A percentile compares a stretch with the other conserved stretches of the same genome.
These are phyloP conservation scores for Fragum whitleyi DNA, from an alignment of 2,888 invertebrate genomes.

Conservation along the genomic window DNA sequence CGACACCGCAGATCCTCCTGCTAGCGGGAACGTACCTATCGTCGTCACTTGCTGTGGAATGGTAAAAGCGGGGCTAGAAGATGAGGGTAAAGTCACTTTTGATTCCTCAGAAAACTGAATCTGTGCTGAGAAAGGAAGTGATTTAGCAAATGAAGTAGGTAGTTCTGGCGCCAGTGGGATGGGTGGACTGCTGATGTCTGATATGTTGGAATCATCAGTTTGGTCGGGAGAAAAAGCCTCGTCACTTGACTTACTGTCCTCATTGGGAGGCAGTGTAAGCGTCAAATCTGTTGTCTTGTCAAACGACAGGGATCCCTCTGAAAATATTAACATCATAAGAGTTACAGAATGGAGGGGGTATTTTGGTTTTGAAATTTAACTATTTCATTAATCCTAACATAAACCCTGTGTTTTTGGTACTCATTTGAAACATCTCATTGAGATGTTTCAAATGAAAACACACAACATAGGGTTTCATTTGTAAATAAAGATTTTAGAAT, in stretches of 20 bases:
- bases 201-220: constrained; percentile 78
- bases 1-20: constrained; percentile 38
- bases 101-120: constrained; percentile 59
- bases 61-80: constrained; percentile 67
- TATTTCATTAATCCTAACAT: not conserved
- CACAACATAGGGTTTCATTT: no score
- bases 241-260: constrained; percentile 89
- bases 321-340: constrained; percentile 66
- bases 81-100: constrained; percentile 63
- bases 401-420: no score
- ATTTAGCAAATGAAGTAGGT: constrained; percentile 65
- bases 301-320: constrained; percentile 95
- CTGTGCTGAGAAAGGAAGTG: constrained; percentile 60
- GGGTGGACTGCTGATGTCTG: constrained; percentile 78
- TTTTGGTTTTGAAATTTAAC: no score
- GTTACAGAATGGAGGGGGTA: no score
- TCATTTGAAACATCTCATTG: no score
- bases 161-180: constrained; percentile 73
- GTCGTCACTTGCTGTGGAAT: constrained; percentile 56
- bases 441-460: no score
- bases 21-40: constrained; percentile 38
- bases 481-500: no score
- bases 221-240: constrained; percentile 83
- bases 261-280: constrained; percentile 89
- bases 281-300: constrained; percentile 90